A percentile compares a stretch with the other conserved stretches of the same genome.
Conservation (phyloP, 2,888 invertebrate species). For the Pterostichus madidus region DNA sequence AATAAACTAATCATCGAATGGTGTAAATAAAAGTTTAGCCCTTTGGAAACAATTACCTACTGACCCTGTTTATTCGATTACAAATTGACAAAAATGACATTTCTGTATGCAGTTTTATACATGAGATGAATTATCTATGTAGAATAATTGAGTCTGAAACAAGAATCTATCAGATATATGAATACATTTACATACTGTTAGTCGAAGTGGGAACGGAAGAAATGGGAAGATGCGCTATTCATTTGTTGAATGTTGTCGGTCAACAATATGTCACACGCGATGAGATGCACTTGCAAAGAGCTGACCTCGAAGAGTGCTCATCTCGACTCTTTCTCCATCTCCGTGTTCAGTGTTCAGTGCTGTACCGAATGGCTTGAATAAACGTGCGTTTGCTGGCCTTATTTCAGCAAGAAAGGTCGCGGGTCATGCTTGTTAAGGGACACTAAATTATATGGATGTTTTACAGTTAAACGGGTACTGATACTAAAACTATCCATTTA, state of each 20-base stretch:
- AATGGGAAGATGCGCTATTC: not conserved
- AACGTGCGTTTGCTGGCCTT: slow-evolving; percentile 64
- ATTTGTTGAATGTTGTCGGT: slow-evolving; percentile 6
- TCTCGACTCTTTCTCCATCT: slow-evolving; percentile 27
- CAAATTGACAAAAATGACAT: too few relatives aligned
- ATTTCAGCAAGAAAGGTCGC: slow-evolving; percentile 61
- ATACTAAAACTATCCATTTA: slow-evolving; percentile 50
- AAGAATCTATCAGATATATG: too few relatives aligned
- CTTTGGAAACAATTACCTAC: too few relatives aligned
- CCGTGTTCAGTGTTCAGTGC: not conserved
- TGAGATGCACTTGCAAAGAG: slow-evolving; percentile 35
- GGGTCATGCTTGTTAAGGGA: slow-evolving; percentile 66
- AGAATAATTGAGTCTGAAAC: too few relatives aligned
- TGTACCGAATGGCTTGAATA: slow-evolving; percentile 25
- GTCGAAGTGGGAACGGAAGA: too few relatives aligned
- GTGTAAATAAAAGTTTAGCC: too few relatives aligned
- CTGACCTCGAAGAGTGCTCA: slow-evolving; percentile 47
- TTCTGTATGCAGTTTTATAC: too few relatives aligned
- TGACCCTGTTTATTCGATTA: too few relatives aligned
- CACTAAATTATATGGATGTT: slow-evolving; percentile 64
- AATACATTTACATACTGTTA: too few relatives aligned
- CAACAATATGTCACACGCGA: slow-evolving; percentile 38
- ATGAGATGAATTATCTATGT: too few relatives aligned
- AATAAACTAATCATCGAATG: too few relatives aligned
- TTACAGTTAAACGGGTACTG: slow-evolving; percentile 61